These are phyloP conservation scores for Philypnodon macrostomus DNA, from an alignment of 2,797 vertebrate genomes.

Conservation along the genomic window DNA sequence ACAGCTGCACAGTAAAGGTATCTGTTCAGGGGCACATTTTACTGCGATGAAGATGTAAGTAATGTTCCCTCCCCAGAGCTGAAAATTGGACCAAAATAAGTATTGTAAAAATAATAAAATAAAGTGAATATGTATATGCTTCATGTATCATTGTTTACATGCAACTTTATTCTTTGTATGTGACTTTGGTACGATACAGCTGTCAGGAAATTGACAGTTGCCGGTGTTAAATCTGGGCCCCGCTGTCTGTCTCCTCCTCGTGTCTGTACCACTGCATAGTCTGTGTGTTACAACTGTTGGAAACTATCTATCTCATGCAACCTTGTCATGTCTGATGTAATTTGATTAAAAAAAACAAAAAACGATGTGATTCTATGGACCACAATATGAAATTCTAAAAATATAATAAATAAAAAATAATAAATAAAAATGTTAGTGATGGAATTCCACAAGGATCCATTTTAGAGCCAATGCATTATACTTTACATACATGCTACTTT, in stretches of 20 bases:
- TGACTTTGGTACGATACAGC: conserved; percentile 30
- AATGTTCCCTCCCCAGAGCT: conserved; percentile 29
- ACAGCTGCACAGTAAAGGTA: conserved; percentile 58
- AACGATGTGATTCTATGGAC: too few species aligned
- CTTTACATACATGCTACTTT: too few species aligned
- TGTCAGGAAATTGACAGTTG: conserved; percentile 62
- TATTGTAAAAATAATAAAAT: background rate
- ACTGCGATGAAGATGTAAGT: conserved; percentile 23
- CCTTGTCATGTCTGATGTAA: too few species aligned
- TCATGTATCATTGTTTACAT: background rate
- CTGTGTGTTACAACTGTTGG: conserved; percentile 6
- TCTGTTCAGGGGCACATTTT: conserved; percentile 42
- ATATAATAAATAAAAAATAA: conserved; percentile 26
- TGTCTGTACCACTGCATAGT: conserved; percentile 19
- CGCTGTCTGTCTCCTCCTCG: conserved; percentile 30
- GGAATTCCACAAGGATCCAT: too few species aligned
- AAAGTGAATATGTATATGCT: too few species aligned
- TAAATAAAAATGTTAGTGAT: too few species aligned
- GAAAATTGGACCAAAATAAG: conserved; percentile 10
- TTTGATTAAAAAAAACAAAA: too few species aligned
- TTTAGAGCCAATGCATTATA: background rate
- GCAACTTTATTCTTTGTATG: background rate
- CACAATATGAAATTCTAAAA: background rate
- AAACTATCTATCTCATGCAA: too few species aligned
- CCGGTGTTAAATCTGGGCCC: conserved; percentile 42